A percentile compares a stretch with the other conserved stretches of the same genome.
Evolutionary conservation across 1,140 invertebrate genomes (phyloP).

Genomic region (Bombus superbus): DNA sequence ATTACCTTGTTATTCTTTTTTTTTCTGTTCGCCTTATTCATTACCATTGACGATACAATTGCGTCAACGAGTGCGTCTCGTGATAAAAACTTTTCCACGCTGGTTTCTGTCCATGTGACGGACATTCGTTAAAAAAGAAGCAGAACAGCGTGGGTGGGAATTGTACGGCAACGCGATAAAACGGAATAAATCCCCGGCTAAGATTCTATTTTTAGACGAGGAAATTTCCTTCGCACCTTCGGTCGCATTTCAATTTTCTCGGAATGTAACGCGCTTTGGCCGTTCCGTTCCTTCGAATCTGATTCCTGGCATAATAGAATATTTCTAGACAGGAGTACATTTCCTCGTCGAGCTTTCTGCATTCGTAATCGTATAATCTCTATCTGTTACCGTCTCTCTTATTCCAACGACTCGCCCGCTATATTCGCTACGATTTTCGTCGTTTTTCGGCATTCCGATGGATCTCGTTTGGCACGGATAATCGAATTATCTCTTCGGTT

Average conservation of each 20-base stretch:
- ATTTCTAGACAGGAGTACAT: constrained; percentile 4
- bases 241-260: constrained; percentile 23
- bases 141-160: not conserved
- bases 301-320: constrained; percentile 29
- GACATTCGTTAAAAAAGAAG: constrained; percentile 9
- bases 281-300: constrained; percentile 9
- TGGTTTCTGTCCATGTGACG: not conserved
- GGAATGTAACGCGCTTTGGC: not conserved
- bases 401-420: no score
- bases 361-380: not conserved
- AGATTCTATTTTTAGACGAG: constrained; percentile 19
- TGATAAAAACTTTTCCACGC: not conserved
- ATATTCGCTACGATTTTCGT: not conserved
- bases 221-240: constrained; percentile 4
- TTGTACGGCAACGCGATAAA: constrained; percentile 24
- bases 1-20: no score
- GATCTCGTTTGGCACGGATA: not conserved
- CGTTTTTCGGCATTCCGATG: not conserved
- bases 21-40: constrained; percentile 12
- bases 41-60: not conserved
- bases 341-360: not conserved
- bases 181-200: constrained; percentile 1
- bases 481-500: constrained; percentile 1
- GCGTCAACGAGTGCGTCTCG: not conserved
- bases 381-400: not conserved